Evolutionary conservation across 2,888 invertebrate species (phyloP).

Genomic region (Aphodius sticticus): DNA sequence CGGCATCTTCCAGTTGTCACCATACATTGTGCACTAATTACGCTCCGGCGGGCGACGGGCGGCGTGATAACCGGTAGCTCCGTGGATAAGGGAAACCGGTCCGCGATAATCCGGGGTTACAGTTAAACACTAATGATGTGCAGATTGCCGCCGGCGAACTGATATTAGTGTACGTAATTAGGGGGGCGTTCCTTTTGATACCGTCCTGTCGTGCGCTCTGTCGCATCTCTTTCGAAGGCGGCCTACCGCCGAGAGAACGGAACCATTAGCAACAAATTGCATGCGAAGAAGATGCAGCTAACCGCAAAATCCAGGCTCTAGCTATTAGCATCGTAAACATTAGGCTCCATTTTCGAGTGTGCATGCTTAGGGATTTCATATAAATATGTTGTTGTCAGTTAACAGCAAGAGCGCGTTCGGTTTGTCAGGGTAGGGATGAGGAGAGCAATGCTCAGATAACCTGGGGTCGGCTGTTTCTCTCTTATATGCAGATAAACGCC

Average conservation of each 20-base stretch:
- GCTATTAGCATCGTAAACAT: not conserved
- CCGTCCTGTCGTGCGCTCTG: not conserved
- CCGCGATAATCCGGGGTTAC: slow-evolving; percentile 47
- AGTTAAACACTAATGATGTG: slow-evolving; percentile 53
- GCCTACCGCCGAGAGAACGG: slow-evolving; percentile 4
- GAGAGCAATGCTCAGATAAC: too few species aligned
- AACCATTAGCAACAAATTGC: slow-evolving; percentile 12
- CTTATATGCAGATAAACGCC: too few species aligned
- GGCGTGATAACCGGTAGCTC: not conserved
- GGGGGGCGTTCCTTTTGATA: slow-evolving; percentile 44
- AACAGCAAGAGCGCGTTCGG: too few species aligned
- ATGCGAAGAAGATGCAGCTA: not conserved
- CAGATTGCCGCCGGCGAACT: slow-evolving; percentile 52
- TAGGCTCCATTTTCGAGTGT: not conserved
- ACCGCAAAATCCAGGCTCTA: not conserved
- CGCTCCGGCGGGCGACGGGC: not conserved
- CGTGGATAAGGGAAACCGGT: slow-evolving; percentile 16
- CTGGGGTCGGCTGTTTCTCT: too few species aligned
- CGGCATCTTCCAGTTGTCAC: slow-evolving; percentile 22
- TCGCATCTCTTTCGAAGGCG: slow-evolving; percentile 19
- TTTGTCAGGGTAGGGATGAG: too few species aligned
- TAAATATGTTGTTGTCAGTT: not conserved
- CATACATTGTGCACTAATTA: slow-evolving; percentile 19
- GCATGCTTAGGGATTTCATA: not conserved
- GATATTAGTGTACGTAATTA: slow-evolving; percentile 53